These are phyloP conservation scores for Troglohyphantes excavatus DNA, from an alignment of 2,888 invertebrate genomes.

Conservation along the genomic window DNA sequence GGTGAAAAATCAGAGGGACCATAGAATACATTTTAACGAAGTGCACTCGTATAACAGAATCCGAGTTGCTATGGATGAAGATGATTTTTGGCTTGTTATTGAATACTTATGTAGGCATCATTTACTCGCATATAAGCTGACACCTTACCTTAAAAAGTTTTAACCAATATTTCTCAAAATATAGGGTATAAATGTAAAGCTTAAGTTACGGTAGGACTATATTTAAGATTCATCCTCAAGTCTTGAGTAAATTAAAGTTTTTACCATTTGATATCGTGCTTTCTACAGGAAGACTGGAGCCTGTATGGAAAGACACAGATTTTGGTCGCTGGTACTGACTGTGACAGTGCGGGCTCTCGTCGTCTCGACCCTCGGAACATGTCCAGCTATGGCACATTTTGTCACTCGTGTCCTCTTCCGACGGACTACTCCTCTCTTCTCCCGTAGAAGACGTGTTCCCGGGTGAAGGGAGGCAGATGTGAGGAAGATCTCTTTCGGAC, in stretches of 20 bases:
- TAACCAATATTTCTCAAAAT: too few species aligned
- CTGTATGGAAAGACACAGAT: slow-evolving; percentile 82
- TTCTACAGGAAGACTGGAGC: slow-evolving; percentile 82
- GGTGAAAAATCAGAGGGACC: too few species aligned
- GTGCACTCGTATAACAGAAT: too few species aligned
- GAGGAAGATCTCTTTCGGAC: slow-evolving; percentile 45
- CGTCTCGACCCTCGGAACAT: slow-evolving; percentile 55
- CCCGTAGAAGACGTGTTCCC: background rate
- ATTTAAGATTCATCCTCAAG: too few species aligned
- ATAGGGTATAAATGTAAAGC: too few species aligned
- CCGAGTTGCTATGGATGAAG: too few species aligned
- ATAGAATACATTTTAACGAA: too few species aligned
- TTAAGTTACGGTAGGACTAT: too few species aligned
- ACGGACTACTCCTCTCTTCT: slow-evolving; percentile 60
- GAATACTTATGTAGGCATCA: too few species aligned
- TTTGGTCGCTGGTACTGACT: slow-evolving; percentile 68
- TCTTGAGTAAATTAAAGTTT: slow-evolving; percentile 77
- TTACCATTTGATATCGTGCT: slow-evolving; percentile 85
- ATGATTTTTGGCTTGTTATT: too few species aligned
- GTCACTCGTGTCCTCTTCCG: slow-evolving; percentile 69
- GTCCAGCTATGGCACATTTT: slow-evolving; percentile 62
- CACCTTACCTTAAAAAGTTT: too few species aligned
- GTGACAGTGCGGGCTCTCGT: slow-evolving; percentile 23
- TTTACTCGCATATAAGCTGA: too few species aligned
- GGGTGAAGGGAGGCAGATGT: background rate